These are phyloP conservation scores for Oreochromis mossambicus DNA, from an alignment of 2,797 vertebrate species.

Conservation along the genomic window DNA sequence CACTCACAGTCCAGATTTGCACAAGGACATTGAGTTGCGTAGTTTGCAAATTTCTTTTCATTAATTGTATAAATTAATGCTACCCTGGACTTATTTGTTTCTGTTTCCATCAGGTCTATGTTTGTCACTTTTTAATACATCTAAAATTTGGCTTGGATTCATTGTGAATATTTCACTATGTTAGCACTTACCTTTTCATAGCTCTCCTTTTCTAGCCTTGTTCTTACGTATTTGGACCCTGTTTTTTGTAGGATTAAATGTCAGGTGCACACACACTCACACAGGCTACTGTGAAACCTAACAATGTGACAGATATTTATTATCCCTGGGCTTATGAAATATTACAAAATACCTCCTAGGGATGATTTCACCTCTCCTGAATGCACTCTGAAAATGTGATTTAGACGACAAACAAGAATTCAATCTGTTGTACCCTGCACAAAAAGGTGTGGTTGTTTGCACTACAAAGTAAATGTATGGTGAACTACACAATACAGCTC, in stretches of 20 bases:
- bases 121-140: not conserved
- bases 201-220: not conserved
- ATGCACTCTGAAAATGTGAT: not conserved
- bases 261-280: conserved; percentile 15
- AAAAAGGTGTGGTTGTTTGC: conserved; percentile 60
- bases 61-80: not conserved
- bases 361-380: conserved; percentile 59
- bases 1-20: not conserved
- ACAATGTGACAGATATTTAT: conserved; percentile 68
- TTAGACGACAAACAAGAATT: not conserved
- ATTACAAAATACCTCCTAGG: conserved; percentile 37
- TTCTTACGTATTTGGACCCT: not conserved
- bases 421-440: conserved; percentile 24
- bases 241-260: not conserved
- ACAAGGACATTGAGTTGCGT: not conserved
- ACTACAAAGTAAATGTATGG: conserved; percentile 11
- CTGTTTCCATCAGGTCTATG: not conserved
- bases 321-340: conserved; percentile 57
- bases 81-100: not conserved
- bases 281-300: conserved; percentile 52
- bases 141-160: not conserved
- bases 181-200: not conserved
- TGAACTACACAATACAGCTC: conserved; percentile 12
- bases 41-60: not conserved
- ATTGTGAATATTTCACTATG: not conserved